Percentiles rank a stretch among this genome's conserved stretches.
These are phyloP conservation scores for Pipra filicauda DNA, from an alignment of 2,113 vertebrate species.

Conservation along the genomic window DNA sequence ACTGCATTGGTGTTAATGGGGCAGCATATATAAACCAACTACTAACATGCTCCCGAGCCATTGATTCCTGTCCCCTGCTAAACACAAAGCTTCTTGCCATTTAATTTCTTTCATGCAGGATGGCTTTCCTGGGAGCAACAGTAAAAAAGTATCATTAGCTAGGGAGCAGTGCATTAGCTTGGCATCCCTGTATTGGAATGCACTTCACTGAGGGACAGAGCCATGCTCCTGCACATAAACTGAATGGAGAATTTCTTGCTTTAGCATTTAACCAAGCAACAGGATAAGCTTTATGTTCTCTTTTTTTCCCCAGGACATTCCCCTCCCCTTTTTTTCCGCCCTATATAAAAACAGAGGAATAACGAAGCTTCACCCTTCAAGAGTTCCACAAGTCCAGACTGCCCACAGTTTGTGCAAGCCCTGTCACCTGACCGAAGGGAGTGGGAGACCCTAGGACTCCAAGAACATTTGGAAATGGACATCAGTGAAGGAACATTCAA, in stretches of 20 bases:
- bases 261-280: neutral
- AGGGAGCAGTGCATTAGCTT: constrained; percentile 18
- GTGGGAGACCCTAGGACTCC: neutral
- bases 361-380: neutral
- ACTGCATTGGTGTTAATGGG: neutral
- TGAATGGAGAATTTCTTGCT: neutral
- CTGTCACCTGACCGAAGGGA: neutral
- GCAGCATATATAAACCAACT: neutral
- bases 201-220: neutral
- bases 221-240: neutral
- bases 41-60: neutral
- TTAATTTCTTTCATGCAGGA: constrained; percentile 39
- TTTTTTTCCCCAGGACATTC: neutral
- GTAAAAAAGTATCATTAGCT: constrained; percentile 15
- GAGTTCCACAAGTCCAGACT: neutral
- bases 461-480: neutral
- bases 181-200: neutral
- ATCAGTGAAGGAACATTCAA: neutral
- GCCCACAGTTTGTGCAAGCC: neutral
- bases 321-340: neutral
- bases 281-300: neutral
- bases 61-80: constrained; percentile 19
- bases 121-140: constrained; percentile 19
- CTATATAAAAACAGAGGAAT: neutral
- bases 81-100: constrained; percentile 1